These are phyloP conservation scores for Zaprionus nigranus DNA, from an alignment of 1,140 invertebrate species.

Conservation along the genomic window DNA sequence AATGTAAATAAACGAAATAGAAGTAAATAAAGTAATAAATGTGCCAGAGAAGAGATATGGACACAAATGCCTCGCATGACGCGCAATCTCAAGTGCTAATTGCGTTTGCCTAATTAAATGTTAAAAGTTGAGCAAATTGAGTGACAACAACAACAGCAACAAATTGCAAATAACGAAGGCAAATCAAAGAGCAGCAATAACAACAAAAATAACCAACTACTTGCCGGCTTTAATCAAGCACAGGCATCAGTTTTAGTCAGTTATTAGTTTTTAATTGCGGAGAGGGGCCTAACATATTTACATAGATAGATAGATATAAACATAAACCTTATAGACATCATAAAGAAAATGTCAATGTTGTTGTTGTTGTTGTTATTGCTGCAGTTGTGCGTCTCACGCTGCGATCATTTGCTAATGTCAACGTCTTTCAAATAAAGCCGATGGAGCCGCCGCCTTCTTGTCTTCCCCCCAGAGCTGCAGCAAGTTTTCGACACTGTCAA, in stretches of 20 bases:
- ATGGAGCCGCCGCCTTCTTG: slow-evolving; percentile 33
- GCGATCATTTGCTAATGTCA: slow-evolving; percentile 69
- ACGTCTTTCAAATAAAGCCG: slow-evolving; percentile 32
- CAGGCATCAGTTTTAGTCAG: slow-evolving; percentile 35
- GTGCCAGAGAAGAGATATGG: neutral
- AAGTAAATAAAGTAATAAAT: slow-evolving; percentile 24
- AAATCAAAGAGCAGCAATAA: slow-evolving; percentile 2
- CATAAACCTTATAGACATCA: slow-evolving; percentile 10
- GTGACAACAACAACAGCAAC: slow-evolving; percentile 4
- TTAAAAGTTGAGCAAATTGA: slow-evolving; percentile 73
- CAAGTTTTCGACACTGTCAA: slow-evolving; percentile 55
- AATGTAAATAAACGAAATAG: slow-evolving; percentile 43
- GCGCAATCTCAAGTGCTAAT: slow-evolving; percentile 70
- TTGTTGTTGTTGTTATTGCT: slow-evolving; percentile 29
- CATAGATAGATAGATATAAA: slow-evolving; percentile 5
- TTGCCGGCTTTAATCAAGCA: slow-evolving; percentile 57
- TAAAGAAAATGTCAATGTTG: slow-evolving; percentile 39
- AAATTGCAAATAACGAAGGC: slow-evolving; percentile 27
- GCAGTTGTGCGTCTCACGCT: slow-evolving; percentile 51
- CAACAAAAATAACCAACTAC: neutral
- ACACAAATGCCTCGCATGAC: slow-evolving; percentile 38
- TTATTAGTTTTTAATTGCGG: slow-evolving; percentile 45
- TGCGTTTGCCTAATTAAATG: slow-evolving; percentile 73
- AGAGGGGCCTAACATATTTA: slow-evolving; percentile 9
- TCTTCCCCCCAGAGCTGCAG: slow-evolving; percentile 62